Base-by-base conservation (phyloP, 2,888 invertebrate species). In the Lycophotia porphyrea region DNA sequence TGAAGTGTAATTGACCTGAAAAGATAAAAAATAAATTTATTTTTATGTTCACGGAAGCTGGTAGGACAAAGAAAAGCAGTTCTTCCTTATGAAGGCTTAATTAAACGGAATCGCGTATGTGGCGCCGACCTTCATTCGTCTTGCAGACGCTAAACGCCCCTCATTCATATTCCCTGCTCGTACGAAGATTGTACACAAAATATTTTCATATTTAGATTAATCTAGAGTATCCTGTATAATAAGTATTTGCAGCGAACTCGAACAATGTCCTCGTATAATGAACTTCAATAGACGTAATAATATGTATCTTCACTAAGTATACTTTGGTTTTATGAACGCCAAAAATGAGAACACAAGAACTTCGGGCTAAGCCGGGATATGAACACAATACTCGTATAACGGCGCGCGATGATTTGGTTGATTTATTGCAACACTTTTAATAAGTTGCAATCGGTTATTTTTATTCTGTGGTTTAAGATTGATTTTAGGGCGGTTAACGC, bases 1-100 rank as follows among this genome's bases (percentile, higher is more conserved):
- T 85, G 88, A 86, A 90, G 88, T 88, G 89, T 93, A 93, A 95
- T 94, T 94, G 94, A 95, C 93, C 95, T 95, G 94, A 52, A 94
- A 93, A 88, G 88, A 91, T 86, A 90, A 78, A 55, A 86, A 85
- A 86, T 67, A 78, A 68, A 80, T 71, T 78, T 39, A 77, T 5
- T 64, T 72, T 70, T 55, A 80, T 79, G 36, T 76, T 63, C 15
- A 66, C 21, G 52, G 69, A 75, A 79, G 74, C 47, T 61, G 52
- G 55, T 52, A 49, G 55, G 47, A 55, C 21, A 80, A 64, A 64
- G 36, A 68, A 70, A 66, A 36, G 39, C 52, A 78, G 55, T 31
- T 80, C 67, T 67, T 68, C 71, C 24, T 68, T 71, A 81, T 74
- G 65, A 64, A 65, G 67, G 61, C 60, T 74, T 76, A 78, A 85